These are phyloP conservation scores for Oreohelix idahoensis DNA, from an alignment of 1,140 invertebrate species.

Conservation along the genomic window DNA sequence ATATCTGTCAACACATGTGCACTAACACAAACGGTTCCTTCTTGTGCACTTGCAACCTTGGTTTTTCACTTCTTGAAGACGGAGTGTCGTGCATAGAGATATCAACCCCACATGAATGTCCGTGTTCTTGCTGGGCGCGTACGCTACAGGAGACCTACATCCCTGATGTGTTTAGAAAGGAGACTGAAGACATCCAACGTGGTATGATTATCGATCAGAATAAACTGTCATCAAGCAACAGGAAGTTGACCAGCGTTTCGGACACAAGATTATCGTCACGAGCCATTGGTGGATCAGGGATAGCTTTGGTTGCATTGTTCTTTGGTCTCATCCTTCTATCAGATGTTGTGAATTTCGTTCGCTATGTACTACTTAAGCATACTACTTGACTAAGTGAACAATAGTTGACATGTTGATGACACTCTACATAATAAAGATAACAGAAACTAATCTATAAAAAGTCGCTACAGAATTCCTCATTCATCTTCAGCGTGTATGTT, in stretches of 20 bases:
- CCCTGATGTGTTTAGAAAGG: not conserved
- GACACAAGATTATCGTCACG: not conserved
- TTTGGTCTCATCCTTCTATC: not conserved
- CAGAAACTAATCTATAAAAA: no score
- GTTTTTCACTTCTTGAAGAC: slow-evolving; percentile 48
- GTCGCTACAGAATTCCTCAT: no score
- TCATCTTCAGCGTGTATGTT: no score
- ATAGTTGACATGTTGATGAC: no score
- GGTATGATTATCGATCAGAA: not conserved
- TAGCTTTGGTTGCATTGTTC: not conserved
- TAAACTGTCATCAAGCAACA: not conserved
- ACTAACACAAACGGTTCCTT: slow-evolving; percentile 44
- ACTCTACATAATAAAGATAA: no score
- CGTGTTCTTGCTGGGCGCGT: not conserved
- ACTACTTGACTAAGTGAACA: no score
- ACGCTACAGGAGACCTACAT: not conserved
- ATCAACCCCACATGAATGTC: not conserved
- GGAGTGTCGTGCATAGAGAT: slow-evolving; percentile 42
- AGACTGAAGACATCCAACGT: not conserved
- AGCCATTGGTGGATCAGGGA: not conserved
- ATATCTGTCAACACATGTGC: not conserved
- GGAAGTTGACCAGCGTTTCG: not conserved
- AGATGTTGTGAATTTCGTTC: not conserved
- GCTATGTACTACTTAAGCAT: not conserved
- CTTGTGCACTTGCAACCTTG: slow-evolving; percentile 48